These are phyloP conservation scores for Oceanodroma tethys DNA, from an alignment of 2,113 vertebrate genomes.

Conservation along the genomic window DNA sequence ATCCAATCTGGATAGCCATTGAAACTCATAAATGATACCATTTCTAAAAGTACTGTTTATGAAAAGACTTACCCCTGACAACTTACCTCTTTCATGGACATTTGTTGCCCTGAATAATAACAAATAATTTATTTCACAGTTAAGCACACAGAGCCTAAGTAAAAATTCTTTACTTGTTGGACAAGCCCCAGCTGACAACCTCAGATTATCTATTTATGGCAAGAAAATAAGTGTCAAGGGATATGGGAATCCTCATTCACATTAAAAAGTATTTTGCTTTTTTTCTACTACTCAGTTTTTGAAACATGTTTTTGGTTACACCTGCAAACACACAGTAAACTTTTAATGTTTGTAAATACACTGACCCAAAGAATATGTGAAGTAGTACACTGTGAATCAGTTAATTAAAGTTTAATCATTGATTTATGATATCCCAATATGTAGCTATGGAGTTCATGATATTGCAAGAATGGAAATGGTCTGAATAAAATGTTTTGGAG, in stretches of 20 bases:
- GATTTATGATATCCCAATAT: neutral
- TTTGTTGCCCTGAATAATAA: neutral
- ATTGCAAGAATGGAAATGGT: neutral
- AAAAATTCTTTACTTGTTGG: neutral
- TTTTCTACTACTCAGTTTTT: neutral
- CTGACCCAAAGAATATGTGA: neutral
- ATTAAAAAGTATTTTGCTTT: neutral
- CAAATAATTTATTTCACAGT: neutral
- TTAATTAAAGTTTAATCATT: neutral
- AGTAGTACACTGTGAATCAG: neutral
- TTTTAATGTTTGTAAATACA: neutral
- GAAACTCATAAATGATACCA: neutral
- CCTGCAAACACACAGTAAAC: neutral
- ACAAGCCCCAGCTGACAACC: neutral
- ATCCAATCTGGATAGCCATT: neutral
- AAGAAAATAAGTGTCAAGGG: neutral
- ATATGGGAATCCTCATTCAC: neutral
- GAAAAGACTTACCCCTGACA: neutral
- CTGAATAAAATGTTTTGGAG: neutral
- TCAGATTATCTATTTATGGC: neutral
- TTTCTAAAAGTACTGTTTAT: neutral
- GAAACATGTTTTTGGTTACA: neutral
- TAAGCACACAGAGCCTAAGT: neutral
- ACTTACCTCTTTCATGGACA: neutral
- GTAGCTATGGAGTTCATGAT: neutral